Conservation (phyloP, 1,140 invertebrate species). For the Myzus persicae region DNA sequence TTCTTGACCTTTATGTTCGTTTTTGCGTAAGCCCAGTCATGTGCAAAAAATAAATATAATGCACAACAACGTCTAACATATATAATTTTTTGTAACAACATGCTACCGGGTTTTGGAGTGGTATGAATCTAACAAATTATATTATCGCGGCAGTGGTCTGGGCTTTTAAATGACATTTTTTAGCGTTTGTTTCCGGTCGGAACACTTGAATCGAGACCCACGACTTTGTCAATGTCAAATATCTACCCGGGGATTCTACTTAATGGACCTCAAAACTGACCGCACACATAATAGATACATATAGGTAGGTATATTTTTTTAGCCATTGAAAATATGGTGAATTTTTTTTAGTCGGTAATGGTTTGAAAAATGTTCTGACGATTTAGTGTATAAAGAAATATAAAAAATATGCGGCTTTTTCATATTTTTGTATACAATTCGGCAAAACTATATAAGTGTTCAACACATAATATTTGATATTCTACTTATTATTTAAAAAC, state of each 20-base stretch:
- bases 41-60: neutral
- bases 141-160: neutral
- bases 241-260: slow-evolving; percentile 13
- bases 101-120: slow-evolving; percentile 40
- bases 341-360: neutral
- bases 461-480: neutral
- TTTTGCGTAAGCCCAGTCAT: slow-evolving; percentile 30
- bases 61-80: neutral
- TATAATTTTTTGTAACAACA: slow-evolving; percentile 25
- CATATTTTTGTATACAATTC: neutral
- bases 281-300: slow-evolving; percentile 44
- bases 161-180: slow-evolving; percentile 44
- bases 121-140: slow-evolving; percentile 40
- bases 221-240: slow-evolving; percentile 44
- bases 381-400: neutral
- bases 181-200: slow-evolving; percentile 34
- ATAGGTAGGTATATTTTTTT: slow-evolving; percentile 21
- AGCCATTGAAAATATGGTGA: neutral
- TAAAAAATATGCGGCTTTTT: neutral
- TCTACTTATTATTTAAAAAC: neutral
- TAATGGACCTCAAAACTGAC: slow-evolving; percentile 59
- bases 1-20: slow-evolving; percentile 30
- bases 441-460: neutral
- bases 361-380: neutral
- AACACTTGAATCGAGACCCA: neutral